Base-by-base conservation (phyloP, 2,113 vertebrate genomes). In the Platichthys flesus region DNA sequence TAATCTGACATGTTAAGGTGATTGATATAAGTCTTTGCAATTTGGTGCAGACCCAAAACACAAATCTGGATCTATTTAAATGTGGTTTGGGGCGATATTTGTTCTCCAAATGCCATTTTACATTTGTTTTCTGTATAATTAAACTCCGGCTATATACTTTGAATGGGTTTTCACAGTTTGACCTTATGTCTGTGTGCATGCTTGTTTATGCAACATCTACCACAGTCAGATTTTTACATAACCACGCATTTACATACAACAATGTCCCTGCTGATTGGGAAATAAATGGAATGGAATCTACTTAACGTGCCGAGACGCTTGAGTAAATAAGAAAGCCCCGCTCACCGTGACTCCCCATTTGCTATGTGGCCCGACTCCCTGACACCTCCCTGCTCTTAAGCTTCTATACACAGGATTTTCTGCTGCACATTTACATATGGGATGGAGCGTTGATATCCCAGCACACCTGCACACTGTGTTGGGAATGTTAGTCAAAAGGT, bases 371-470 rank as follows among this genome's bases (percentile, higher is more conserved):
- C 56, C 58, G 18, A 16, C 15, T 51, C 47, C 73, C 78, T 66
- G 71, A 82, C 20, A 73, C 71, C 57, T 76, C 69, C 21, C 61
- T 62, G 81, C 52, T 63, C 21, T 82, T 82, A 88, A 88, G 82
- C 80, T 76, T 66, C 51, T 16, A 74, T 77, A 89, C 88, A 89
- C 81, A 91, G 68, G 55, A 87, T 74, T 74, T 70, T 77, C 70
- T n/a, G 47, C 74, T 68, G 55, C 52, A 60, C 57, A 90, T 88
- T 78, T 54, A 76, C 83, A 83, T 86, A 69, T 31, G 45, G 69
- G 61, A 70, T 80, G 55, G 58, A 49, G 14, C 57, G 28, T 62
- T 52, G 56, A 78, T 10, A 56, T 54, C 66, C 13, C n/a, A 66
- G 26, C 59, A 49, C 57, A 68, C 28, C 51, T 60, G 51, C 5